Percentiles rank a stretch among this genome's conserved stretches.
Conservation (phyloP, 2,113 vertebrate species). For the Carassius auratus region DNA sequence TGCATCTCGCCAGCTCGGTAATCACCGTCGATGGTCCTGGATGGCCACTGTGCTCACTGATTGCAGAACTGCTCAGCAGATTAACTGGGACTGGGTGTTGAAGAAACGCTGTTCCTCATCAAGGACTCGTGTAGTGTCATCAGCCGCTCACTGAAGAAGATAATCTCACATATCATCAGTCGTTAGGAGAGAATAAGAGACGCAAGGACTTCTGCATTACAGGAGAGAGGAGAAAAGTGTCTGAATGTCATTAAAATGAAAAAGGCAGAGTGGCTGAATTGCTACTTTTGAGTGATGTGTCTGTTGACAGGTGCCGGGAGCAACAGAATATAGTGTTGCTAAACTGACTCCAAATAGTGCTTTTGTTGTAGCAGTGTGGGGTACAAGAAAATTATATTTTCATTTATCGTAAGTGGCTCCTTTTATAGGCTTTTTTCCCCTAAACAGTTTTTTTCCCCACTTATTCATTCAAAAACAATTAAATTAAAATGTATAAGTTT, state of each 20-base stretch:
- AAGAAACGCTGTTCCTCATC: conserved; percentile 35
- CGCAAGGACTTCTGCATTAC: conserved; percentile 18
- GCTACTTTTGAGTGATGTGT: neutral
- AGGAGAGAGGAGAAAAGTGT: conserved; percentile 30
- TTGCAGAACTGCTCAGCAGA: conserved; percentile 46
- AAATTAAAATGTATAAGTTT: neutral
- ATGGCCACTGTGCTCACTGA: conserved; percentile 46
- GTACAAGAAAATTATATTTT: neutral
- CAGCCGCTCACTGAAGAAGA: conserved; percentile 24
- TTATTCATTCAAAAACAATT: neutral
- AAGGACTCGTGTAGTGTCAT: conserved; percentile 51
- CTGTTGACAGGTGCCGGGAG: conserved; percentile 19
- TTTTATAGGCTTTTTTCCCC: neutral
- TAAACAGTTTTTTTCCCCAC: neutral
- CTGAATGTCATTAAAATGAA: conserved; percentile 39
- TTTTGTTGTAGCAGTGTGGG: neutral
- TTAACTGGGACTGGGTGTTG: conserved; percentile 18
- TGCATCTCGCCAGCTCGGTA: conserved; percentile 28
- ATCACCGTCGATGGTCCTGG: conserved; percentile 49
- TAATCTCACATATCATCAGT: conserved; percentile 36
- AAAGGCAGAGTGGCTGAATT: conserved; percentile 32
- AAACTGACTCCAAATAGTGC: neutral
- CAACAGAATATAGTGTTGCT: neutral
- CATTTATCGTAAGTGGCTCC: neutral
- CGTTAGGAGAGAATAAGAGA: conserved; percentile 9